Conservation (phyloP, 2,113 vertebrate species). For the Pycnonotus jocosus region DNA sequence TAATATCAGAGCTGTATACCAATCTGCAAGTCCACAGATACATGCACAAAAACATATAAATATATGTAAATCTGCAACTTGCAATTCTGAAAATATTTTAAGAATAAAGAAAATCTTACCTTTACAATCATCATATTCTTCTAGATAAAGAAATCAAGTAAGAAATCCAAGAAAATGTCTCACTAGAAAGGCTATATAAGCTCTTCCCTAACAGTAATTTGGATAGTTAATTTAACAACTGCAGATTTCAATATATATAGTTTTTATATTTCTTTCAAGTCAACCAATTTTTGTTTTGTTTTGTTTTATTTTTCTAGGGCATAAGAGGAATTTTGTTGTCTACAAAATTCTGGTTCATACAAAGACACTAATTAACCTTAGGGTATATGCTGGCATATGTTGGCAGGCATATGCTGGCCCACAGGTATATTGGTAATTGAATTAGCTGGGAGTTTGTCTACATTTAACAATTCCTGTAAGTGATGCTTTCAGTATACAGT, state of each 20-base stretch:
- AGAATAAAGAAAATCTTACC: neutral
- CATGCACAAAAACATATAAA: neutral
- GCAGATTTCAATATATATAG: neutral
- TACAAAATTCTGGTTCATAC: neutral
- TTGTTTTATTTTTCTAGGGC: accelerated
- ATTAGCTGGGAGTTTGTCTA: neutral
- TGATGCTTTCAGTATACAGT: neutral
- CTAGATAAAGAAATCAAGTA: neutral
- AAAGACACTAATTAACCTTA: neutral
- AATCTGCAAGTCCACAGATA: neutral
- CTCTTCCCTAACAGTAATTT: neutral
- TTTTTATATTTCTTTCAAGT: neutral
- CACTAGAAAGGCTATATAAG: neutral
- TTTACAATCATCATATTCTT: neutral
- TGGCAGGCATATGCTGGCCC: neutral
- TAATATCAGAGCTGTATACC: neutral
- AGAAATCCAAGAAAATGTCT: neutral
- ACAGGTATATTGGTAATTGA: neutral
- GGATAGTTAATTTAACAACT: neutral
- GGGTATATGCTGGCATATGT: too few species aligned
- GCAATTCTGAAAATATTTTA: neutral
- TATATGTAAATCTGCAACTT: neutral
- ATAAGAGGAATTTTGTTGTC: neutral
- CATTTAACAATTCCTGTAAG: conserved; percentile 1
- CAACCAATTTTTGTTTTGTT: neutral